Conservation (phyloP, 2,797 vertebrate genomes). For the Onychomys leucogaster region DNA sequence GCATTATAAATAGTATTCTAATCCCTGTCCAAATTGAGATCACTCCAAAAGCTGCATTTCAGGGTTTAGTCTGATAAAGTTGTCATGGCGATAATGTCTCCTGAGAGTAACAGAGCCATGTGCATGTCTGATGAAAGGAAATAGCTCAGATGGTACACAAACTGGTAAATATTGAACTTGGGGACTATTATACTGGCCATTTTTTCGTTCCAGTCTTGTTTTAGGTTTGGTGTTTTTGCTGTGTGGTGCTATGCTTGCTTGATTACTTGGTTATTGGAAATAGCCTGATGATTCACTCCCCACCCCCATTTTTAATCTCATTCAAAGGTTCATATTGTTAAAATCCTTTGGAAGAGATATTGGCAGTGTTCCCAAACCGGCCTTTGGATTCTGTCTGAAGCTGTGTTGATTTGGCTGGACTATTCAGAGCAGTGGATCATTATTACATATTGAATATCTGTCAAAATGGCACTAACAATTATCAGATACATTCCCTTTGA, state of each 20-base stretch:
- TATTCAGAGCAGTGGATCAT: slow-evolving; percentile 87
- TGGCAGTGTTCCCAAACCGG: slow-evolving; percentile 84
- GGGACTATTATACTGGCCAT: slow-evolving; percentile 74
- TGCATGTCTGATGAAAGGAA: slow-evolving; percentile 88
- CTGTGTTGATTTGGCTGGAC: slow-evolving; percentile 88
- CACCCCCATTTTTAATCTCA: slow-evolving; percentile 54
- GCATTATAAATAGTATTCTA: slow-evolving; percentile 82
- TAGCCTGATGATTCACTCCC: slow-evolving; percentile 72
- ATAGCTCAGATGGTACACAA: slow-evolving; percentile 88
- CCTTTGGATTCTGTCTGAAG: slow-evolving; percentile 86
- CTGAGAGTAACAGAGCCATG: slow-evolving; percentile 86
- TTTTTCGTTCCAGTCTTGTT: slow-evolving; percentile 75
- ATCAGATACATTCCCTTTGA: slow-evolving; percentile 83
- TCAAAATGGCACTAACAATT: slow-evolving; percentile 88
- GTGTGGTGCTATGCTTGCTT: slow-evolving; percentile 66
- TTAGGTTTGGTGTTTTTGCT: slow-evolving; percentile 75
- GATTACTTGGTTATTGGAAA: slow-evolving; percentile 73
- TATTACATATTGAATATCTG: slow-evolving; percentile 89
- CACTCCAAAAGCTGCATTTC: slow-evolving; percentile 85
- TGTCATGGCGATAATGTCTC: slow-evolving; percentile 90
- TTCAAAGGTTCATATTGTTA: slow-evolving; percentile 76
- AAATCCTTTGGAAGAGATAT: slow-evolving; percentile 80
- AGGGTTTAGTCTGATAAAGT: slow-evolving; percentile 90
- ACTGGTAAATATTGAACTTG: slow-evolving; percentile 89
- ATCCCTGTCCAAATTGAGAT: slow-evolving; percentile 81